Conservation (phyloP, 2,797 vertebrate genomes). For the Sebastes hubbsi region DNA sequence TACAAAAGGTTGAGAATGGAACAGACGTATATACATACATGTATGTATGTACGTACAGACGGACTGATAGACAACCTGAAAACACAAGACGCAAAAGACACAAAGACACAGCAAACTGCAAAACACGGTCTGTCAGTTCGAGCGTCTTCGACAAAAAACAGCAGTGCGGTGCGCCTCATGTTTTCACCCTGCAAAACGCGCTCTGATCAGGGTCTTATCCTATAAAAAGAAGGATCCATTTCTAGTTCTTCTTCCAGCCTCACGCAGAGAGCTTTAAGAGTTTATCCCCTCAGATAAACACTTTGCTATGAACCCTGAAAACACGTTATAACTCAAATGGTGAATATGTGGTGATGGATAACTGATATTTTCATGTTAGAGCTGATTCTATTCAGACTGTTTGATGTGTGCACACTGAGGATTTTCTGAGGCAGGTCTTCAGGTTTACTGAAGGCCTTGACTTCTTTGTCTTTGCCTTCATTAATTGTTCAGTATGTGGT, state of each 20-base stretch:
- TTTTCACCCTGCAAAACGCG: neutral
- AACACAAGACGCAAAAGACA: no score
- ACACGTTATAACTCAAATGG: neutral
- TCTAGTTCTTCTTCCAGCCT: neutral
- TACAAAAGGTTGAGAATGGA: neutral
- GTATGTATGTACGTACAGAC: no score
- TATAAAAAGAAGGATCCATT: neutral
- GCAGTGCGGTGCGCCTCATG: accelerated
- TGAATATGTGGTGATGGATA: neutral
- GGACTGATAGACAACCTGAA: no score
- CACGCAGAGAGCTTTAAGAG: neutral
- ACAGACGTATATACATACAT: no score
- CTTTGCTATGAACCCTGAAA: neutral
- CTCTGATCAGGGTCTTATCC: neutral
- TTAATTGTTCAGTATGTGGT: neutral
- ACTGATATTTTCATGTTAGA: neutral
- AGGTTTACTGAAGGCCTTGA: neutral
- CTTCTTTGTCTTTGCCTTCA: neutral
- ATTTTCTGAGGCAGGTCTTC: neutral
- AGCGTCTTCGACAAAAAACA: neutral
- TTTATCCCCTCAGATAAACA: neutral
- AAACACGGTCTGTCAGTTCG: accelerated
- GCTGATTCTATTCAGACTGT: neutral
- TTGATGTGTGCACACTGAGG: neutral
- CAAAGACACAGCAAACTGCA: no score